A percentile compares a stretch with the other conserved stretches of the same genome.
phyloP scores from a whole-genome alignment of 2,113 vertebrate genomes.

The Semnornis frantzii region DNA sequence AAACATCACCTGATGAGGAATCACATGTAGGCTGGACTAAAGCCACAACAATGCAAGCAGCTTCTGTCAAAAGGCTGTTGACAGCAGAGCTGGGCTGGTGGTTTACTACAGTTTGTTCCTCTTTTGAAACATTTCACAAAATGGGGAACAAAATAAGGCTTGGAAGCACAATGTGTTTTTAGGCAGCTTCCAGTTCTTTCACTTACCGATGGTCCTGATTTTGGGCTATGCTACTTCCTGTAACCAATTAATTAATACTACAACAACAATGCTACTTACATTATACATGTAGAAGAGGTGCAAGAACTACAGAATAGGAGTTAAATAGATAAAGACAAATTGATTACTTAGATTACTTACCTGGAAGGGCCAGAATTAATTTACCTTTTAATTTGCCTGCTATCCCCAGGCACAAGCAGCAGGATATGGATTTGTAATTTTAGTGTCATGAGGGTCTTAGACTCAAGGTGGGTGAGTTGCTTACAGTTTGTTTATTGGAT shows the following conservation, averaged over 20 bases:
- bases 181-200: slow-evolving; percentile 36
- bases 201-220: neutral
- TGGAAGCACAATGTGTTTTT: neutral
- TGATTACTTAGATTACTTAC: slow-evolving; percentile 12
- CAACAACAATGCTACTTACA: neutral
- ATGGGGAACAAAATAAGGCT: neutral
- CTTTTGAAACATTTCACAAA: neutral
- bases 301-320: neutral
- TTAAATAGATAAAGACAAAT: slow-evolving; percentile 13
- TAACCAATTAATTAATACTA: neutral
- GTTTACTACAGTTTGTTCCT: neutral
- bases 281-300: neutral
- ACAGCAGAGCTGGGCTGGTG: neutral
- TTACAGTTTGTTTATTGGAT: neutral
- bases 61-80: slow-evolving; percentile 54
- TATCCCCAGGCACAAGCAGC: neutral
- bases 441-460: neutral
- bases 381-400: slow-evolving; percentile 1
- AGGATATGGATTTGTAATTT: neutral
- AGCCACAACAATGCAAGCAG: slow-evolving; percentile 2
- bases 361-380: slow-evolving; percentile 11
- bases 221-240: neutral
- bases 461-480: neutral
- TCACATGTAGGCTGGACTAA: slow-evolving; percentile 23
- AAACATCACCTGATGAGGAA: slow-evolving; percentile 34